phyloP scores from a whole-genome alignment of 2,113 vertebrate species.

The Garra rufa region DNA sequence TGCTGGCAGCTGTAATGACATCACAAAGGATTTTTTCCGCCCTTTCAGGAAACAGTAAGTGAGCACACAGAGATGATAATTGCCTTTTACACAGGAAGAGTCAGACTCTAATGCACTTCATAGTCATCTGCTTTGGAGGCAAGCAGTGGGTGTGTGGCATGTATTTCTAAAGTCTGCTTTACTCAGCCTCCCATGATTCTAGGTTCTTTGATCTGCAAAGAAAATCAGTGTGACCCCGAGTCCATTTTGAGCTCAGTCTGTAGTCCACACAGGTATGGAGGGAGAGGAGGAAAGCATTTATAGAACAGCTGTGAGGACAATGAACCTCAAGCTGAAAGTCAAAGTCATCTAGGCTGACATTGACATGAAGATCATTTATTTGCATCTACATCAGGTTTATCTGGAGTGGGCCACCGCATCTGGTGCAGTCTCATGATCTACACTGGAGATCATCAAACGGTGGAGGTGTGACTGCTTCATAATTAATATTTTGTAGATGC shows the following conservation, averaged over 20 bases:
- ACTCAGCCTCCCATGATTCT: slow-evolving; percentile 19
- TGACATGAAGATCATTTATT: neutral
- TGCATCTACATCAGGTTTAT: slow-evolving; percentile 21
- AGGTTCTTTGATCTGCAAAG: neutral
- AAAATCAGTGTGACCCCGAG: neutral
- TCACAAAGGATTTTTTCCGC: slow-evolving; percentile 6
- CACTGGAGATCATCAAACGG: neutral
- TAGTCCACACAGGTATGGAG: neutral
- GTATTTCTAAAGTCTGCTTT: neutral
- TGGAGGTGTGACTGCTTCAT: slow-evolving; percentile 25
- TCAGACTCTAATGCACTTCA: slow-evolving; percentile 4
- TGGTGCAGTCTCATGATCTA: neutral
- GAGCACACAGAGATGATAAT: neutral
- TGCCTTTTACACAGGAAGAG: neutral
- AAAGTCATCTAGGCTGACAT: neutral
- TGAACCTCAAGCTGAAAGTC: slow-evolving; percentile 35
- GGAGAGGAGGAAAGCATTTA: neutral
- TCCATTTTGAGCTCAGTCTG: neutral
- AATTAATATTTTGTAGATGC: neutral
- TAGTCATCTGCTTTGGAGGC: neutral
- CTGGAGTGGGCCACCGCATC: neutral
- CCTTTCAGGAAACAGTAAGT: neutral
- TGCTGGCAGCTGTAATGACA: slow-evolving; percentile 18
- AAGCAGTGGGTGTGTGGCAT: neutral
- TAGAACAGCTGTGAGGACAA: slow-evolving; percentile 14